Evolutionary conservation across 37 sponge, comb jelly and placozoan species (phyloP).

Genomic region (Agelas oroides): DNA sequence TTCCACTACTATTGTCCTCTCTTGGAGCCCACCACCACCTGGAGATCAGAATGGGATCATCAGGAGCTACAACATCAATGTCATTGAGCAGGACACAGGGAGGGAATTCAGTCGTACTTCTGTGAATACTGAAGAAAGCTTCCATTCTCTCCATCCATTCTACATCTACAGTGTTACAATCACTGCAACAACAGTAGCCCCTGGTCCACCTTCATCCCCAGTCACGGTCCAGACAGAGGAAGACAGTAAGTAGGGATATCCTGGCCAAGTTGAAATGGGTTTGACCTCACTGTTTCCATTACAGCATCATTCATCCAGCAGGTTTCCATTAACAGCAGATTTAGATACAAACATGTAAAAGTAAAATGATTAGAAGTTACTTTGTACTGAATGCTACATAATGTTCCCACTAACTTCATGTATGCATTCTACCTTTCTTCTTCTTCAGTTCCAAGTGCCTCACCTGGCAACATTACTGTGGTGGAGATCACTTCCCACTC

Average conservation of each 20-base stretch:
- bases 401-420: no score
- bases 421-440: no score
- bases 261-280: no score
- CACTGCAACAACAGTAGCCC: slow-evolving; percentile 23
- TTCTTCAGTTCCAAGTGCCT: no score
- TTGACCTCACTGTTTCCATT: no score
- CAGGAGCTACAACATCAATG: slow-evolving; percentile 2
- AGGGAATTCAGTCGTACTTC: not conserved
- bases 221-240: slow-evolving; percentile 12
- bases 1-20: slow-evolving; percentile 1
- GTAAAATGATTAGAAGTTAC: no score
- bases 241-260: slow-evolving; percentile 29
- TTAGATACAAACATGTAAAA: no score
- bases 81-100: slow-evolving; percentile 35
- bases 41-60: slow-evolving; percentile 34
- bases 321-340: no score
- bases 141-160: slow-evolving; percentile 28
- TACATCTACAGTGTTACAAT: slow-evolving; percentile 23
- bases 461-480: not conserved
- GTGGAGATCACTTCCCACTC: not conserved
- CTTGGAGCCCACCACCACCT: slow-evolving; percentile 31
- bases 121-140: not conserved
- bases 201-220: slow-evolving; percentile 4
- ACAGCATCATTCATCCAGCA: no score
- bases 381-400: no score